phyloP scores from a whole-genome alignment of 1,140 invertebrate genomes.

The Lepidotrigona ventralis region DNA sequence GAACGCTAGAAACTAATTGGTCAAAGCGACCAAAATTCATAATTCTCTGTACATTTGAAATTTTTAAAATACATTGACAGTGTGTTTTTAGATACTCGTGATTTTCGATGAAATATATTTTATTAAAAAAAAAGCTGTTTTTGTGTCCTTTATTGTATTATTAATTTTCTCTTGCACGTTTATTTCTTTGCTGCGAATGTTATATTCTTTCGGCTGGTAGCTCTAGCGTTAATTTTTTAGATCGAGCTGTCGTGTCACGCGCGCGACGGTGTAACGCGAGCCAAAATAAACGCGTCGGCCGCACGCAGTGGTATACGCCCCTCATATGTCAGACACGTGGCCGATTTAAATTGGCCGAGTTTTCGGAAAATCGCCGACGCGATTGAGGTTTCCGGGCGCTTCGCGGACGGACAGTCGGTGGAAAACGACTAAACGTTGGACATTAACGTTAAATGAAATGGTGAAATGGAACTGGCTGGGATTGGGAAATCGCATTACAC shows the following conservation, averaged over 20 bases:
- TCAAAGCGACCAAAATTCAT: too few relatives aligned
- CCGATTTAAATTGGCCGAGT: conserved; percentile 2
- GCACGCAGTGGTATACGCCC: conserved; percentile 27
- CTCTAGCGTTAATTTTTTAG: conserved; percentile 23
- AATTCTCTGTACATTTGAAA: too few relatives aligned
- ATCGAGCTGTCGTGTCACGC: conserved; percentile 31
- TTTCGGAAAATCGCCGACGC: neutral
- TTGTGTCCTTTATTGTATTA: too few relatives aligned
- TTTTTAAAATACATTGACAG: too few relatives aligned
- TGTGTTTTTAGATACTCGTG: too few relatives aligned
- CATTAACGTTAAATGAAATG: neutral
- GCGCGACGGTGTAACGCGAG: conserved; percentile 17
- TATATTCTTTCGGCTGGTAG: too few relatives aligned
- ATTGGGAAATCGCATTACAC: neutral
- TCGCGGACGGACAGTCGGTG: neutral
- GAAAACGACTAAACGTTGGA: neutral
- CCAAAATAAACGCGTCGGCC: conserved; percentile 20
- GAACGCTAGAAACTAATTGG: too few relatives aligned
- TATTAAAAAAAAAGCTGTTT: too few relatives aligned
- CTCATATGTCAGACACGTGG: conserved; percentile 33
- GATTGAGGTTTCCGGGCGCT: neutral
- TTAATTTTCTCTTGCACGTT: too few relatives aligned
- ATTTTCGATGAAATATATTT: too few relatives aligned
- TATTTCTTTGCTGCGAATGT: too few relatives aligned
- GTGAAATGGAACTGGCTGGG: too few relatives aligned